phyloP scores from a whole-genome alignment of 2,797 vertebrate genomes.

The Arvicola amphibius region DNA sequence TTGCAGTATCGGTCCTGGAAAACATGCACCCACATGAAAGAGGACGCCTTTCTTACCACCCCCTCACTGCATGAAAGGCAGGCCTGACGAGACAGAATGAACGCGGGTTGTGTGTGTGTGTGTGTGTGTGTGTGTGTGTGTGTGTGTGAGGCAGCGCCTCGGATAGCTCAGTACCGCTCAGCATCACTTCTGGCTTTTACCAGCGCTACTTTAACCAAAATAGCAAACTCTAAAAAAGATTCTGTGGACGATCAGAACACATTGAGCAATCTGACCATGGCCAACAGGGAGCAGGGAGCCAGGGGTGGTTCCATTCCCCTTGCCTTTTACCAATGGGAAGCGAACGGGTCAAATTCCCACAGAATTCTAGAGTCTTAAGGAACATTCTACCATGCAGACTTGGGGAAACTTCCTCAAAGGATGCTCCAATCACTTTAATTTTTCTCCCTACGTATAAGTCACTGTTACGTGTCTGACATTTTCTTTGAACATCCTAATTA shows the following conservation, averaged over 20 bases:
- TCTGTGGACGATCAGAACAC: not conserved
- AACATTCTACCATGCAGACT: not conserved
- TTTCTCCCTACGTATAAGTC: not conserved
- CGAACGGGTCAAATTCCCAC: not conserved
- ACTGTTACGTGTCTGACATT: not conserved
- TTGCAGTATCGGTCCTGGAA: not conserved
- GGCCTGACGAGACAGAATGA: too few species aligned
- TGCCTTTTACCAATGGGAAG: not conserved
- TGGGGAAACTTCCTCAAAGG: not conserved
- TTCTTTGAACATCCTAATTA: constrained; percentile 16
- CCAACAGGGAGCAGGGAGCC: not conserved
- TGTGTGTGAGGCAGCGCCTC: not conserved
- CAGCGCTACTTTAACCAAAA: not conserved
- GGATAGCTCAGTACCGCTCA: not conserved
- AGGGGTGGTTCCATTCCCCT: not conserved
- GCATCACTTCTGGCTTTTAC: not conserved
- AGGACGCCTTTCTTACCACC: not conserved
- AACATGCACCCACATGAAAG: not conserved
- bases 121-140: not conserved
- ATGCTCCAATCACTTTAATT: not conserved
- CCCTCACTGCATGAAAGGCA: not conserved
- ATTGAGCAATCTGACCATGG: not conserved
- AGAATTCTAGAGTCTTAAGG: not conserved
- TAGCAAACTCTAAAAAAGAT: not conserved
- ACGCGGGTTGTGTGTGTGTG: not conserved